A percentile compares a stretch with the other conserved stretches of the same genome.
Conservation (phyloP, 2,888 invertebrate species). For the Augiades crinisus region DNA sequence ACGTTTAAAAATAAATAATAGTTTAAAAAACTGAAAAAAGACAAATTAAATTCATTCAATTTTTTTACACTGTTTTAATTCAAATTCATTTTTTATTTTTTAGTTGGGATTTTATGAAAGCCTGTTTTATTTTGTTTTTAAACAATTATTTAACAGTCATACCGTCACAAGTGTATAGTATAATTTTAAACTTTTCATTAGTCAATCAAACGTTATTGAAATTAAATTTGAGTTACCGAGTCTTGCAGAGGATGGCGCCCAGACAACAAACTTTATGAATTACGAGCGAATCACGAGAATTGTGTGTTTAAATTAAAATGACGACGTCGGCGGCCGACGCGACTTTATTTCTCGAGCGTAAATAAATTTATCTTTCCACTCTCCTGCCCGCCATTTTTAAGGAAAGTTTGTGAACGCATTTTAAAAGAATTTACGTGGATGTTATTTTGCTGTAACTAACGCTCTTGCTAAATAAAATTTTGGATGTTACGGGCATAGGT, state of each 20-base stretch:
- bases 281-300: slow-evolving; percentile 19
- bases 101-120: too few species aligned
- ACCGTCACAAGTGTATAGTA: too few species aligned
- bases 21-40: too few species aligned
- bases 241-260: background rate
- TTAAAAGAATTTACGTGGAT: slow-evolving; percentile 11
- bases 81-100: too few species aligned
- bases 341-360: slow-evolving; percentile 9
- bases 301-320: slow-evolving; percentile 22
- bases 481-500: background rate
- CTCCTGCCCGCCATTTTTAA: slow-evolving; percentile 7
- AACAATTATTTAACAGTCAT: too few species aligned
- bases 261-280: slow-evolving; percentile 9
- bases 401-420: slow-evolving; percentile 11
- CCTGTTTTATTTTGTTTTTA: too few species aligned
- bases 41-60: too few species aligned
- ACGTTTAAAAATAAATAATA: too few species aligned
- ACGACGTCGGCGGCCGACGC: background rate
- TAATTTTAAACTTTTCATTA: too few species aligned
- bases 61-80: too few species aligned
- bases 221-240: too few species aligned
- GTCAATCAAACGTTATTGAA: too few species aligned
- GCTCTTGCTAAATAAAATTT: background rate
- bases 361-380: slow-evolving; percentile 19
- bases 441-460: background rate